A percentile compares a stretch with the other conserved stretches of the same genome.
Conservation (phyloP, 1,140 invertebrate genomes). For the Dolichoris vasculosae region DNA sequence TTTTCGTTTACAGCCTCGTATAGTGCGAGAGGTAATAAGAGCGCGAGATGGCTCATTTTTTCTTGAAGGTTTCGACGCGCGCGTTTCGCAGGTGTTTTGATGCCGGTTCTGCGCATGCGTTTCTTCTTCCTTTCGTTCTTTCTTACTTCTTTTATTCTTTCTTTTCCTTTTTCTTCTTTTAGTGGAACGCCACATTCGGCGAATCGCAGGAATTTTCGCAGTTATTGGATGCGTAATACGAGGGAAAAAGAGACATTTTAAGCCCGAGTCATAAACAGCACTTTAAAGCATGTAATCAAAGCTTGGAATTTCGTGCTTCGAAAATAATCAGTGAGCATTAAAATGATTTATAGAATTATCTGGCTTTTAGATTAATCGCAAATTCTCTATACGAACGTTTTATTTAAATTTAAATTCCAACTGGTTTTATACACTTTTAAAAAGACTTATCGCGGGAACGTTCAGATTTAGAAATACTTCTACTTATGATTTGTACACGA, state of each 20-base stretch:
- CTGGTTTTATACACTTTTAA: not conserved
- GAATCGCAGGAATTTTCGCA: not conserved
- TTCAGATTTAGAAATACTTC: not conserved
- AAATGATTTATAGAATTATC: slow-evolving; percentile 14
- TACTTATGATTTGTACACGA: not conserved
- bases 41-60: slow-evolving; percentile 14
- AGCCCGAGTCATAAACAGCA: not conserved
- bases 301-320: not conserved
- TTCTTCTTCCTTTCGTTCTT: not conserved
- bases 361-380: not conserved
- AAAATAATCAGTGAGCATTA: slow-evolving; percentile 6
- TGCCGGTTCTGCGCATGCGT: not conserved
- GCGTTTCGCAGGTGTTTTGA: slow-evolving; percentile 15
- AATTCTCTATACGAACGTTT: not conserved
- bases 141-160: not conserved
- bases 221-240: not conserved
- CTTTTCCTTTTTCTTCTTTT: not conserved
- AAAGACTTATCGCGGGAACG: not conserved
- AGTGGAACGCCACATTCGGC: not conserved
- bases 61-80: not conserved
- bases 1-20: not conserved
- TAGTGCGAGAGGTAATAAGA: slow-evolving; percentile 1
- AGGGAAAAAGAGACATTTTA: slow-evolving; percentile 15
- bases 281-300: not conserved
- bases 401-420: slow-evolving; percentile 12